Evolutionary conservation across 2,113 vertebrate genomes (phyloP).

Genomic region (Asarcornis scutulata): DNA sequence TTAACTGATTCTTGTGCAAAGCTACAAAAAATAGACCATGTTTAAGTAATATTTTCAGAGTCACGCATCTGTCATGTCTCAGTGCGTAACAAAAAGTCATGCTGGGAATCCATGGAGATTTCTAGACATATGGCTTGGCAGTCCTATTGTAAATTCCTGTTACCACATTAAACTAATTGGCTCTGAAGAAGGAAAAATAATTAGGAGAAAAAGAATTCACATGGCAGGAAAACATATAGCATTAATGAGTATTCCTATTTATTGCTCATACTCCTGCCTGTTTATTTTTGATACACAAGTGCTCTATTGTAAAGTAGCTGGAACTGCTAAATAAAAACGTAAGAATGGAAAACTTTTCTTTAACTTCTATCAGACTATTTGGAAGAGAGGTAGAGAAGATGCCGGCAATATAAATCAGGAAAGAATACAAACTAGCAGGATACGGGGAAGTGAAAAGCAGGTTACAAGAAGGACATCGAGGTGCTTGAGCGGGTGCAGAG

Average conservation of each 20-base stretch:
- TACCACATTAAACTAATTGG: constrained; percentile 18
- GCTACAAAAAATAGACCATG: background rate
- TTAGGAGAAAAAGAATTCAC: constrained; percentile 2
- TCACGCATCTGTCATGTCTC: constrained; percentile 54
- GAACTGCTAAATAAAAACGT: background rate
- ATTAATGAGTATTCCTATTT: background rate
- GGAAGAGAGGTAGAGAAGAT: background rate
- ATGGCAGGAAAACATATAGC: background rate
- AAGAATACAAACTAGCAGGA: background rate
- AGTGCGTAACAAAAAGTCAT: background rate
- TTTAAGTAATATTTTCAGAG: constrained; percentile 36
- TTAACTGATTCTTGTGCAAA: background rate
- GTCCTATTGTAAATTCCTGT: constrained; percentile 6
- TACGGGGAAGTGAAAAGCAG: background rate
- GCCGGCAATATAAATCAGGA: background rate
- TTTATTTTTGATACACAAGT: background rate
- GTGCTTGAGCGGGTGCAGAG: no score
- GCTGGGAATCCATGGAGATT: background rate
- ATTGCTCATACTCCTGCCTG: background rate
- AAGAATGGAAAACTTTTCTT: background rate
- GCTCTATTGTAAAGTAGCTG: background rate
- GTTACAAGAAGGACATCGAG: no score
- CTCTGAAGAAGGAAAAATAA: constrained; percentile 45
- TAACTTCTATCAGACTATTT: background rate
- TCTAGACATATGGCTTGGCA: constrained; percentile 35